Evolutionary conservation across 1,140 invertebrate species (phyloP).

Genomic region (Diorhabda carinulata): DNA sequence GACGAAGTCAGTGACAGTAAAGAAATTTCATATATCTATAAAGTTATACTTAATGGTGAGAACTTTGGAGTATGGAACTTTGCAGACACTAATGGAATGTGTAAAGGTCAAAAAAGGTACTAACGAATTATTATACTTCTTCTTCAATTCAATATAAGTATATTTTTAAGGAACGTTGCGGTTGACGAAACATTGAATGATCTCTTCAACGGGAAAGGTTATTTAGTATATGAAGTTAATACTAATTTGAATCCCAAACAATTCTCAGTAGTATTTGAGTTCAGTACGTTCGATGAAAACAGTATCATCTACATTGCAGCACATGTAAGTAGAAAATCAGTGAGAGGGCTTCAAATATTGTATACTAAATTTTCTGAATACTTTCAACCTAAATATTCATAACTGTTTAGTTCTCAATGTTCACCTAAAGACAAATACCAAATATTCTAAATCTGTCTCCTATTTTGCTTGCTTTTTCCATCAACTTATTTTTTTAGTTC

Average conservation of each 20-base stretch:
- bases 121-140: not conserved
- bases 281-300: slow-evolving; percentile 84
- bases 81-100: slow-evolving; percentile 58
- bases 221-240: slow-evolving; percentile 22
- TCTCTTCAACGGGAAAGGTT: slow-evolving; percentile 32
- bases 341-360: too few relatives aligned
- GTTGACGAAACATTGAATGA: slow-evolving; percentile 10
- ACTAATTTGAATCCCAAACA: slow-evolving; percentile 56
- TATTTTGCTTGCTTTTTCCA: too few relatives aligned
- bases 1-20: slow-evolving; percentile 1
- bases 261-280: slow-evolving; percentile 72
- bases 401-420: too few relatives aligned
- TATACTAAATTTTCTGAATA: too few relatives aligned
- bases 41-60: slow-evolving; percentile 61
- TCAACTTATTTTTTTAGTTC: too few relatives aligned
- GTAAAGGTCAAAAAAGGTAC: slow-evolving; percentile 72
- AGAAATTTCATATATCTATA: slow-evolving; percentile 36
- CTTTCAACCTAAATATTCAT: too few relatives aligned
- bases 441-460: too few relatives aligned
- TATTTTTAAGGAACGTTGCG: slow-evolving; percentile 8
- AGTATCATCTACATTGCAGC: slow-evolving; percentile 80
- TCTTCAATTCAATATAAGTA: not conserved
- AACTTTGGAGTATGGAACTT: slow-evolving; percentile 89
- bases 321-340: slow-evolving; percentile 47
- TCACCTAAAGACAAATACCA: too few relatives aligned